A percentile compares a stretch with the other conserved stretches of the same genome.
phyloP scores from a whole-genome alignment of 2,888 invertebrate genomes.

The Caenorhabditis japonica region DNA sequence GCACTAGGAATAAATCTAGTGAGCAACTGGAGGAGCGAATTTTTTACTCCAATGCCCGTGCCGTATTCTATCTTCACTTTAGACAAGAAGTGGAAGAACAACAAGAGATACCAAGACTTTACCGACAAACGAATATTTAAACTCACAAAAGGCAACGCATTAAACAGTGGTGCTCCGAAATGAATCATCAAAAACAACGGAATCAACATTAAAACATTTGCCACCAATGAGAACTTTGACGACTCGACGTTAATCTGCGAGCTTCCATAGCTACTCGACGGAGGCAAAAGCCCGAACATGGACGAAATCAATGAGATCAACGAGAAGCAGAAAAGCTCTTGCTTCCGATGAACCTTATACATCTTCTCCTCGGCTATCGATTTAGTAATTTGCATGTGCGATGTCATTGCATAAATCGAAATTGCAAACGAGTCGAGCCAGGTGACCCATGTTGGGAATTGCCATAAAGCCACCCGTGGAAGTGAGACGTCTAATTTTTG shows the following conservation, averaged over 20 bases:
- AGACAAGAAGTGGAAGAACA: no score
- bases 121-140: background rate
- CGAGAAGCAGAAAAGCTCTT: slow-evolving; percentile 59
- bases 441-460: slow-evolving; percentile 27
- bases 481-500: slow-evolving; percentile 26
- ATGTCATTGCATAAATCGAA: slow-evolving; percentile 55
- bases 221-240: slow-evolving; percentile 59
- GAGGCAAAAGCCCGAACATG: slow-evolving; percentile 51
- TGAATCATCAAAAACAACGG: slow-evolving; percentile 38
- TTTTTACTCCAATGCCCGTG: no score
- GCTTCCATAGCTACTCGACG: slow-evolving; percentile 55
- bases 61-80: no score
- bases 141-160: slow-evolving; percentile 51
- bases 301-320: slow-evolving; percentile 53
- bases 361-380: slow-evolving; percentile 57
- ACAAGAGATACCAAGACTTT: no score
- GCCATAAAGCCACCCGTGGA: slow-evolving; percentile 25
- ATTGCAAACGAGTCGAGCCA: slow-evolving; percentile 57
- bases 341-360: slow-evolving; percentile 60
- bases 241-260: slow-evolving; percentile 59
- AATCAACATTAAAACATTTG: slow-evolving; percentile 43
- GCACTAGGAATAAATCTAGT: no score
- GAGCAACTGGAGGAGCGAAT: no score
- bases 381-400: slow-evolving; percentile 55
- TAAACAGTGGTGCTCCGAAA: slow-evolving; percentile 46